Conservation (phyloP, 2,888 invertebrate genomes). For the Asteroscopus sphinx region DNA sequence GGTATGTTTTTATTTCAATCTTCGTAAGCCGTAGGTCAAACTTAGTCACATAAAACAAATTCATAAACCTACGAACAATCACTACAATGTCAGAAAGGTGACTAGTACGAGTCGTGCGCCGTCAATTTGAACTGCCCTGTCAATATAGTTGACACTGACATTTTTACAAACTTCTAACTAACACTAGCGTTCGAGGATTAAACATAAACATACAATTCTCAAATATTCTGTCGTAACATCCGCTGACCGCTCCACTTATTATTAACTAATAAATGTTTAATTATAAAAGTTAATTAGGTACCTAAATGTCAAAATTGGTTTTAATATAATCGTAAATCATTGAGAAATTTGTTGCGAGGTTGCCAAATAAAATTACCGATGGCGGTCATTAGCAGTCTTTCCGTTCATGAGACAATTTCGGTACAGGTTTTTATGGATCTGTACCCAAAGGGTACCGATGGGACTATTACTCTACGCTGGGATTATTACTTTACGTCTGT, state of each 20-base stretch:
- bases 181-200: slow-evolving; percentile 4
- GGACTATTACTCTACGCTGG: too few species aligned
- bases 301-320: slow-evolving; percentile 43
- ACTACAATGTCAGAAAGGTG: slow-evolving; percentile 19
- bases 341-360: slow-evolving; percentile 24
- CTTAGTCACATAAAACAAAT: too few species aligned
- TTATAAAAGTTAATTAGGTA: slow-evolving; percentile 42
- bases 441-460: too few species aligned
- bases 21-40: too few species aligned
- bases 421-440: too few species aligned
- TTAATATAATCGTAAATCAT: slow-evolving; percentile 15
- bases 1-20: too few species aligned
- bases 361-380: slow-evolving; percentile 8
- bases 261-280: slow-evolving; percentile 32
- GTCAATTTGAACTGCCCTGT: slow-evolving; percentile 58
- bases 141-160: slow-evolving; percentile 57
- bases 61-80: not conserved
- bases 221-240: slow-evolving; percentile 42
- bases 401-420: too few species aligned
- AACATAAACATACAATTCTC: slow-evolving; percentile 22
- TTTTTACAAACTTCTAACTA: slow-evolving; percentile 33
- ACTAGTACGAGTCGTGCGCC: slow-evolving; percentile 58
- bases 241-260: slow-evolving; percentile 30
- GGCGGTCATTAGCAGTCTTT: slow-evolving; percentile 12
- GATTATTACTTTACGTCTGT: too few species aligned